Conservation (phyloP, 1,140 invertebrate genomes). For the Copidosoma floridanum region DNA sequence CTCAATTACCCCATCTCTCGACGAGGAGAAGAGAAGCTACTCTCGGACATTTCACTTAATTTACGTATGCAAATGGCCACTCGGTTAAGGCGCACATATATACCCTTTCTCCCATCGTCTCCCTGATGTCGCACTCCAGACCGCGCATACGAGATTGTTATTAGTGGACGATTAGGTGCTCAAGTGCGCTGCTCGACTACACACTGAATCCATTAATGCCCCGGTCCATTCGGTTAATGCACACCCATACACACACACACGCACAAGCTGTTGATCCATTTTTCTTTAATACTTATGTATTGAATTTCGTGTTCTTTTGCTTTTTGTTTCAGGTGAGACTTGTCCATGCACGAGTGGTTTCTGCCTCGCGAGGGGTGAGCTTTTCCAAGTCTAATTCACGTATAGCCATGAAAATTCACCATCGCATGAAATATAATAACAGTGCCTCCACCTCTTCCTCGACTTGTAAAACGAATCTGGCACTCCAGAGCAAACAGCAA, state of each 20-base stretch:
- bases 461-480: too few relatives aligned
- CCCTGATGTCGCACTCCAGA: too few relatives aligned
- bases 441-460: too few relatives aligned
- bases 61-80: slow-evolving; percentile 26
- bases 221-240: not conserved
- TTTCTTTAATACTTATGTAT: too few relatives aligned
- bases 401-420: too few relatives aligned
- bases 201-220: slow-evolving; percentile 7
- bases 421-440: too few relatives aligned
- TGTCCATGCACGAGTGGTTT: not conserved
- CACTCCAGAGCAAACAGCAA: slow-evolving; percentile 15
- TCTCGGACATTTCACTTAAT: slow-evolving; percentile 25
- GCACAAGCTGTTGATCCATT: too few relatives aligned
- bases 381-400: too few relatives aligned
- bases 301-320: not conserved
- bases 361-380: too few relatives aligned
- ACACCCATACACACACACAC: too few relatives aligned
- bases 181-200: not conserved
- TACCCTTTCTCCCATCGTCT: not conserved
- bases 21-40: too few relatives aligned
- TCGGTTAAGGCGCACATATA: not conserved
- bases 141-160: slow-evolving; percentile 6
- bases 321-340: slow-evolving; percentile 12
- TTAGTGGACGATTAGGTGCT: slow-evolving; percentile 10
- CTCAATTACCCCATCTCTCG: too few relatives aligned